phyloP scores from a whole-genome alignment of 2,113 vertebrate genomes.

The Progne subis region DNA sequence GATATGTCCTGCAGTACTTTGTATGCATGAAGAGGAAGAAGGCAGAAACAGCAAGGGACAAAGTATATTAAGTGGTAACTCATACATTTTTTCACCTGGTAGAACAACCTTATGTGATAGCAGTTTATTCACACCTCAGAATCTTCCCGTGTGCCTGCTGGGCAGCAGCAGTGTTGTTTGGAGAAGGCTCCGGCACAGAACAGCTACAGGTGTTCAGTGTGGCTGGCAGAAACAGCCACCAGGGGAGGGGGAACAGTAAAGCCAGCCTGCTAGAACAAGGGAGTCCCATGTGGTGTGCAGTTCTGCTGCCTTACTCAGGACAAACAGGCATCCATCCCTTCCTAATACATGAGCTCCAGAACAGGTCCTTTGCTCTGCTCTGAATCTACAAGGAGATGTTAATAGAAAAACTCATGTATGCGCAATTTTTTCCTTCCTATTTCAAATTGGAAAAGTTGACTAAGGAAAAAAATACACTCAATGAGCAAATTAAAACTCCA shows the following conservation, averaged over 20 bases:
- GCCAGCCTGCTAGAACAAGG: neutral
- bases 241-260: neutral
- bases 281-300: neutral
- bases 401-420: neutral
- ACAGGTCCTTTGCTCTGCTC: neutral
- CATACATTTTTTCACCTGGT: neutral
- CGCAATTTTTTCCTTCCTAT: neutral
- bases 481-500: neutral
- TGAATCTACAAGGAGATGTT: neutral
- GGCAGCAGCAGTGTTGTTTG: neutral
- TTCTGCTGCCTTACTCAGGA: neutral
- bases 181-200: neutral
- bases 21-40: neutral
- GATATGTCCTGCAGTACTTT: neutral
- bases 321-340: neutral
- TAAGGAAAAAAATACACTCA: neutral
- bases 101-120: neutral
- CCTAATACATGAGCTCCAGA: accelerated
- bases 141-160: neutral
- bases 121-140: neutral
- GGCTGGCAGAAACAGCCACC: neutral
- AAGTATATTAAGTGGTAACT: neutral
- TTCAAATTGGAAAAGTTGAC: neutral
- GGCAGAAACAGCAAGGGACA: neutral
- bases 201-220: neutral